A percentile compares a stretch with the other conserved stretches of the same genome.
Conservation (phyloP, 2,113 vertebrate species). For the Clarias magur region DNA sequence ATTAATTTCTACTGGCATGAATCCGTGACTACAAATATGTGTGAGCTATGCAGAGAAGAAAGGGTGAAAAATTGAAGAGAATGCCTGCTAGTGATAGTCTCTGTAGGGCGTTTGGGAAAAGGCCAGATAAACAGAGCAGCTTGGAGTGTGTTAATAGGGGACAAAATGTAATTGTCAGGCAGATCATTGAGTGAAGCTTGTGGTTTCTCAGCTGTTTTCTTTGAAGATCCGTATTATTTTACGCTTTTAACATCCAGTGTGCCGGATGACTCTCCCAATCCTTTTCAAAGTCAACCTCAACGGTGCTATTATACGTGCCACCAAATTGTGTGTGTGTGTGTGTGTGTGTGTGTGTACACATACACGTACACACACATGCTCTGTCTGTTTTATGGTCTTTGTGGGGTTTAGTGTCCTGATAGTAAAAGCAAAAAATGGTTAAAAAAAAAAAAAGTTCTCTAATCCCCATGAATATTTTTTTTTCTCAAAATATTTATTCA, state of each 20-base stretch:
- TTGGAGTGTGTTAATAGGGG: slow-evolving; percentile 56
- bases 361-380: too few species aligned
- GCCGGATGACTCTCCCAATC: slow-evolving; percentile 4
- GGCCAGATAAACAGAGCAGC: slow-evolving; percentile 68
- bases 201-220: slow-evolving; percentile 46
- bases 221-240: slow-evolving; percentile 52
- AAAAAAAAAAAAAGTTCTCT: background rate
- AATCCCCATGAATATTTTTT: background rate
- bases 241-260: slow-evolving; percentile 39
- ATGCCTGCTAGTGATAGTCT: slow-evolving; percentile 35
- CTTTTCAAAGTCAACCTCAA: slow-evolving; percentile 21
- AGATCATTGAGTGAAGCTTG: slow-evolving; percentile 51
- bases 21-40: slow-evolving; percentile 23
- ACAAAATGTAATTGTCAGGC: slow-evolving; percentile 61
- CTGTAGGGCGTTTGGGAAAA: slow-evolving; percentile 50
- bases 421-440: too few species aligned
- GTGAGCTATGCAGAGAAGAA: slow-evolving; percentile 11
- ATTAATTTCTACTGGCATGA: slow-evolving; percentile 27
- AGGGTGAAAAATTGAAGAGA: slow-evolving; percentile 29
- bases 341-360: background rate
- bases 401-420: background rate
- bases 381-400: background rate
- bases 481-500: background rate
- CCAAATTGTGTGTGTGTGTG: background rate
- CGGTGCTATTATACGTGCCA: slow-evolving; percentile 17